phyloP scores from a whole-genome alignment of 1,140 invertebrate genomes.

The Drosophila novamexicana region DNA sequence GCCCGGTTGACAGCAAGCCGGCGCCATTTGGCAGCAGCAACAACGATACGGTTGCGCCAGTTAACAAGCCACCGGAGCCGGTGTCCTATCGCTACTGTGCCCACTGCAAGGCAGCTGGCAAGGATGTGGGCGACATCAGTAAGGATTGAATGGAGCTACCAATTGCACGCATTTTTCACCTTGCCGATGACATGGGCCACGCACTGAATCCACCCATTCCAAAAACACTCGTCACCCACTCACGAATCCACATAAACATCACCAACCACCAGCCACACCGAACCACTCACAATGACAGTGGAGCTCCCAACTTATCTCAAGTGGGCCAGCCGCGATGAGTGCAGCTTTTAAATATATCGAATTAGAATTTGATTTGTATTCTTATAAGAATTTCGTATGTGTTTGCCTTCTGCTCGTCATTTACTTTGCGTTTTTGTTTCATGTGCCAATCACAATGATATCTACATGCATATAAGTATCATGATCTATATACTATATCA shows the following conservation, averaged over 20 bases:
- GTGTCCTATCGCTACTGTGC: constrained; percentile 68
- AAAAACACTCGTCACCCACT: not conserved
- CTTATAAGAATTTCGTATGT: constrained; percentile 3
- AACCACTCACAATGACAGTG: constrained; percentile 6
- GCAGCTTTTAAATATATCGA: constrained; percentile 13
- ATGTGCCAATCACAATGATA: constrained; percentile 16
- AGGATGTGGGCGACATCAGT: constrained; percentile 27
- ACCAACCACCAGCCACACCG: not conserved
- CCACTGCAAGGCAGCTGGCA: constrained; percentile 61
- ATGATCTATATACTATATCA: not conserved
- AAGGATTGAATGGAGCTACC: constrained; percentile 40
- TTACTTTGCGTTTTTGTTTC: constrained; percentile 23
- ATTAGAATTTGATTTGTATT: constrained; percentile 22
- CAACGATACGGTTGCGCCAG: not conserved
- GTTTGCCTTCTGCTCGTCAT: constrained; percentile 4
- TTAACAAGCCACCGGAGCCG: constrained; percentile 65
- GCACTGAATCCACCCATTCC: constrained; percentile 2
- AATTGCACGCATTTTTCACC: not conserved
- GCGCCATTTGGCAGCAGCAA: constrained; percentile 54
- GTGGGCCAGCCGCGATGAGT: constrained; percentile 30
- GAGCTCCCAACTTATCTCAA: constrained; percentile 3
- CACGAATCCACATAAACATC: not conserved
- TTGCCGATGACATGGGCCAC: not conserved
- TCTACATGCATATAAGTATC: too few relatives aligned
- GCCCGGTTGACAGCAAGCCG: constrained; percentile 65